Evolutionary conservation across 2,797 vertebrate genomes (phyloP).

Genomic region (Typhlichthys eigenmanni): DNA sequence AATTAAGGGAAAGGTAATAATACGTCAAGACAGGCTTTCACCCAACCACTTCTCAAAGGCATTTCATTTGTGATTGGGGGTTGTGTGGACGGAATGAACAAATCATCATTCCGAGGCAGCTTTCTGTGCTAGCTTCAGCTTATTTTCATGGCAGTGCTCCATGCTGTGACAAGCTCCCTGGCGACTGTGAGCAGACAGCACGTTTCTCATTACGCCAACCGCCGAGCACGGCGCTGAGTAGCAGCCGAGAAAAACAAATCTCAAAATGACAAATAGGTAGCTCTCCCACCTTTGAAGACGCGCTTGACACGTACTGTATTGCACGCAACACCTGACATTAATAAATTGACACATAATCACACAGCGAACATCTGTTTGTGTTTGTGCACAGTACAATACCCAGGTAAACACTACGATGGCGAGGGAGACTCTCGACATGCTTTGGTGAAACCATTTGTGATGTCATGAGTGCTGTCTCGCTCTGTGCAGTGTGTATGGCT

Average conservation of each 20-base stretch:
- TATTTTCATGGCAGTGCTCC: slow-evolving; percentile 69
- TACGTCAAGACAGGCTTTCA: slow-evolving; percentile 43
- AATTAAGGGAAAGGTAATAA: slow-evolving; percentile 26
- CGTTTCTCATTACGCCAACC: slow-evolving; percentile 66
- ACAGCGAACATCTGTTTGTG: slow-evolving; percentile 65
- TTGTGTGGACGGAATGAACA: slow-evolving; percentile 43
- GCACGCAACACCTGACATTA: slow-evolving; percentile 63
- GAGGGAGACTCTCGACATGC: slow-evolving; percentile 30
- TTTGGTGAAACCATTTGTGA: slow-evolving; percentile 50
- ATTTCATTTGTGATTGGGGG: slow-evolving; percentile 1
- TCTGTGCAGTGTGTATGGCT: slow-evolving; percentile 49
- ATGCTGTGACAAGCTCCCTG: slow-evolving; percentile 68
- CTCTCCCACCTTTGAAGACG: slow-evolving; percentile 59
- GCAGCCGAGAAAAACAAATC: slow-evolving; percentile 70
- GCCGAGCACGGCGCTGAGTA: slow-evolving; percentile 49
- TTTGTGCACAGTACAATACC: slow-evolving; percentile 47
- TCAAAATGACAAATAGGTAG: slow-evolving; percentile 73
- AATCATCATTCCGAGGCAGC: slow-evolving; percentile 66
- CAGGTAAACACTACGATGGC: slow-evolving; percentile 24
- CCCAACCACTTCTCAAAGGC: slow-evolving; percentile 50
- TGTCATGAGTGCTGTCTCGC: slow-evolving; percentile 47
- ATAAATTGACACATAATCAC: slow-evolving; percentile 68
- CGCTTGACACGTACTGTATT: slow-evolving; percentile 64
- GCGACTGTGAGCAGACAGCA: slow-evolving; percentile 65
- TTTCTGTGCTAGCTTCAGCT: slow-evolving; percentile 73